These are phyloP conservation scores for Cladopsammia gracilis DNA, from an alignment of 64 coral and sea anemone species.

Conservation along the genomic window DNA sequence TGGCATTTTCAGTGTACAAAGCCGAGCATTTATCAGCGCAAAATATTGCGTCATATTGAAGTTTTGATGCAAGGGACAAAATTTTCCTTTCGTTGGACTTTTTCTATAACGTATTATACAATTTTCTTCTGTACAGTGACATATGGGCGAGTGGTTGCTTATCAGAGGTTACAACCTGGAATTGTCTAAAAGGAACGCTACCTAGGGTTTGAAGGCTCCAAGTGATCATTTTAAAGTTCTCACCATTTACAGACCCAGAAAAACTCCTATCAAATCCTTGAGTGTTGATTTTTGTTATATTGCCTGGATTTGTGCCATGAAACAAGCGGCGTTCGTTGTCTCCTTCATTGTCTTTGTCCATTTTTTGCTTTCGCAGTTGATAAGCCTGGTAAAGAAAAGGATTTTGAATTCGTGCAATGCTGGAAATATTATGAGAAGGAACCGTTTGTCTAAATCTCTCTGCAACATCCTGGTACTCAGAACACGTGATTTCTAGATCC, in stretches of 20 bases:
- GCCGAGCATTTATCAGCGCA: too few species aligned
- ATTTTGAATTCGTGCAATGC: constrained; percentile 56
- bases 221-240: too few species aligned
- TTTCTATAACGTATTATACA: too few species aligned
- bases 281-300: constrained; percentile 22
- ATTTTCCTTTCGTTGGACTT: too few species aligned
- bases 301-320: constrained; percentile 38
- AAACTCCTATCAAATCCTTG: constrained; percentile 64
- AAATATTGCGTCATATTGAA: too few species aligned
- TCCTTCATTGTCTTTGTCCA: constrained; percentile 65
- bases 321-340: constrained; percentile 48
- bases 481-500: neutral
- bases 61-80: too few species aligned
- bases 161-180: too few species aligned
- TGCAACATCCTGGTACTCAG: constrained; percentile 29
- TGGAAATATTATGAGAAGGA: neutral
- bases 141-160: too few species aligned
- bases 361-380: constrained; percentile 30
- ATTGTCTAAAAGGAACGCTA: too few species aligned
- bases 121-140: too few species aligned
- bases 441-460: neutral
- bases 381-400: constrained; percentile 50
- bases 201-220: too few species aligned
- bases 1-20: too few species aligned
- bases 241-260: neutral